Evolutionary conservation across 1,140 invertebrate genomes (phyloP).

Genomic region (Procambarus virginalis): DNA sequence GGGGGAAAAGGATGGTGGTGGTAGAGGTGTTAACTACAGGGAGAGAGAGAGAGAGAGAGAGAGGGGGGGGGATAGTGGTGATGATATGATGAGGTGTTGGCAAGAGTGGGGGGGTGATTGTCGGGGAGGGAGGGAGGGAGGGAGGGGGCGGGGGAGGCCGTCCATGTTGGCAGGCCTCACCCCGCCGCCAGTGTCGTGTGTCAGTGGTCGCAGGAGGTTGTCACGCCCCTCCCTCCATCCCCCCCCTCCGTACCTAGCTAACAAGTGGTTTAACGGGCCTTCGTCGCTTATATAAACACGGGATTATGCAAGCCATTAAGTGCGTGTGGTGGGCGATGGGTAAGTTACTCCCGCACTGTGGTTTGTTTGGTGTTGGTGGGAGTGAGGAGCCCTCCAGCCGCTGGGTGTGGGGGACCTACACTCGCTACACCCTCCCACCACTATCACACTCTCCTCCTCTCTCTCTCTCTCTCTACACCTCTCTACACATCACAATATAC

Average conservation of each 20-base stretch:
- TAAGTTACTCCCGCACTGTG: constrained; percentile 76
- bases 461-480: no score
- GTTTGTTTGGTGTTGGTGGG: not conserved
- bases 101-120: not conserved
- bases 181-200: constrained; percentile 10
- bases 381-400: not conserved
- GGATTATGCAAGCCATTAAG: constrained; percentile 92
- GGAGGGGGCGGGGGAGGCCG: not conserved
- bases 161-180: not conserved
- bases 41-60: not conserved
- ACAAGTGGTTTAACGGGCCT: constrained; percentile 35
- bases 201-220: constrained; percentile 2
- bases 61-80: not conserved
- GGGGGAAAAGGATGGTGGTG: no score
- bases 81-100: not conserved
- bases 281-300: not conserved
- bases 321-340: constrained; percentile 97
- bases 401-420: not conserved
- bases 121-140: not conserved
- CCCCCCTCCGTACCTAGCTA: constrained; percentile 4
- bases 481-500: no score
- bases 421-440: not conserved
- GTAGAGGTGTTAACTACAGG: not conserved
- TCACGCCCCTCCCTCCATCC: not conserved
- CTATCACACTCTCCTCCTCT: not conserved